These are phyloP conservation scores for Bergia puertoricense DNA, from an alignment of 92 coral and sea anemone genomes.

Conservation along the genomic window DNA sequence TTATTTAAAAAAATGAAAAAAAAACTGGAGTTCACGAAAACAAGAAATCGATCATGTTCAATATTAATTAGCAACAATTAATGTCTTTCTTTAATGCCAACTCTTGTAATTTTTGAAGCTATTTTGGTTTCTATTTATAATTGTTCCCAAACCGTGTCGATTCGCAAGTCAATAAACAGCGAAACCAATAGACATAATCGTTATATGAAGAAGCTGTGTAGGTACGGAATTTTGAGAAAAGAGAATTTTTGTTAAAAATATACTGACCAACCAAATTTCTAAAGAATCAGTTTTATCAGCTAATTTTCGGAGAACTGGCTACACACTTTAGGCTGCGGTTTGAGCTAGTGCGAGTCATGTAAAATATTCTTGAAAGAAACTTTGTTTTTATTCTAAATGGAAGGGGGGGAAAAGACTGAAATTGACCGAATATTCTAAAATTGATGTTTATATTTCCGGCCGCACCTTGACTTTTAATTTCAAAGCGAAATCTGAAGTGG, in stretches of 20 bases:
- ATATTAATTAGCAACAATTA: slow-evolving; percentile 32
- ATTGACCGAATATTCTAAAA: background rate
- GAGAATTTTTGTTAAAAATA: background rate
- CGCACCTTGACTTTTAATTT: background rate
- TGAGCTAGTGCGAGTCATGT: no score
- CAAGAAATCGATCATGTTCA: slow-evolving; percentile 22
- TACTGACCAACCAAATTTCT: background rate
- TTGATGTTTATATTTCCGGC: background rate
- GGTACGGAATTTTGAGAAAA: background rate
- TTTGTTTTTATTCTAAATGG: background rate
- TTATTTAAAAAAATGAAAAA: background rate
- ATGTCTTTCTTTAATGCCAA: background rate
- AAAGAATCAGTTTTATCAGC: background rate
- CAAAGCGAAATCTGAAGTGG: slow-evolving; percentile 22
- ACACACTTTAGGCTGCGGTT: background rate
- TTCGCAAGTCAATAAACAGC: background rate
- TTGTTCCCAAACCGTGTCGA: background rate
- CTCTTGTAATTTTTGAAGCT: slow-evolving; percentile 1
- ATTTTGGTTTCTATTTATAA: background rate
- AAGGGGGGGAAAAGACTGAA: background rate
- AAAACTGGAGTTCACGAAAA: slow-evolving; percentile 1
- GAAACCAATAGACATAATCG: background rate
- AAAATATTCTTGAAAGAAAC: background rate
- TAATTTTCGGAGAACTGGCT: background rate
- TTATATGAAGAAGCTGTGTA: background rate